phyloP scores from a whole-genome alignment of 2,797 vertebrate genomes.

The Serranus cabrilla region DNA sequence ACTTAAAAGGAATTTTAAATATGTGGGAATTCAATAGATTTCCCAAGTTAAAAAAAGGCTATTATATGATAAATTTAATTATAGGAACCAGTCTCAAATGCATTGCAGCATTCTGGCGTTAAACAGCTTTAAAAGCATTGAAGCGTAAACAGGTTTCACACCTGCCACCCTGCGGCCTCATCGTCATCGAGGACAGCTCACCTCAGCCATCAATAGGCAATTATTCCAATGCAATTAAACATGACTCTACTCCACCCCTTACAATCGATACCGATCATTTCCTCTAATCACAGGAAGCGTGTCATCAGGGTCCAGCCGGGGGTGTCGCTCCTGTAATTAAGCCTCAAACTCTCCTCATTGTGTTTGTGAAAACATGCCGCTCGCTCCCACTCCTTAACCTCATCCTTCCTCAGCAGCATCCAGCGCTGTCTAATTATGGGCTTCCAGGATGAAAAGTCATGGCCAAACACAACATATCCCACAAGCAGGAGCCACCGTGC shows the following conservation, averaged over 20 bases:
- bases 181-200: slow-evolving; percentile 47
- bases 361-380: slow-evolving; percentile 51
- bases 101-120: background rate
- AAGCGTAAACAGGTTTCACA: slow-evolving; percentile 38
- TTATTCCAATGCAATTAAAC: slow-evolving; percentile 83
- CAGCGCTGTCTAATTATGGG: slow-evolving; percentile 73
- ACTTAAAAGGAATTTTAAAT: too few relatives aligned
- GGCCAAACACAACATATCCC: slow-evolving; percentile 65
- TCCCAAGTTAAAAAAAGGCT: too few relatives aligned
- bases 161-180: slow-evolving; percentile 48
- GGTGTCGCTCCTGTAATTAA: slow-evolving; percentile 73
- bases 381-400: slow-evolving; percentile 74
- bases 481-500: slow-evolving; percentile 31
- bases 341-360: slow-evolving; percentile 28
- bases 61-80: too few relatives aligned
- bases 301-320: slow-evolving; percentile 66
- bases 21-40: too few relatives aligned
- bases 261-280: slow-evolving; percentile 76
- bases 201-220: slow-evolving; percentile 73
- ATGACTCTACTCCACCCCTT: slow-evolving; percentile 61
- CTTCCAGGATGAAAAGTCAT: slow-evolving; percentile 65
- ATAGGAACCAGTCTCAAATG: too few relatives aligned
- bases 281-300: slow-evolving; percentile 78
- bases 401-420: slow-evolving; percentile 71
- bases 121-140: slow-evolving; percentile 30